Evolutionary conservation across 2,113 vertebrate species (phyloP).

Genomic region (Panthera uncia): DNA sequence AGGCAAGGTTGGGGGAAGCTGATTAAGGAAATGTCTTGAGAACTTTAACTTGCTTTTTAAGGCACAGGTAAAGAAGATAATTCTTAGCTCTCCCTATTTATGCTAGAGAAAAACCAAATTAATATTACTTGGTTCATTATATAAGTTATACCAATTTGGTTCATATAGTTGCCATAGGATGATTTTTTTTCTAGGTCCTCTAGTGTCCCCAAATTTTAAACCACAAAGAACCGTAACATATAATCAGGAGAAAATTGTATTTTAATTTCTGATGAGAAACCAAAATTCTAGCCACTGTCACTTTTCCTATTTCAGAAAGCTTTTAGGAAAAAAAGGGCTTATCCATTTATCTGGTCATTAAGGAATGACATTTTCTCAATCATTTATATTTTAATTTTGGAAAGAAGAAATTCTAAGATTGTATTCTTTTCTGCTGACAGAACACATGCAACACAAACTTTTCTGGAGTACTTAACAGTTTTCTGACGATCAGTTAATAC

Average conservation of each 20-base stretch:
- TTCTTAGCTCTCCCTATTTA: neutral
- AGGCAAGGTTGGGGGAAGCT: neutral
- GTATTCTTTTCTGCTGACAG: neutral
- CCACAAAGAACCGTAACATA: neutral
- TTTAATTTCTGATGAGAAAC: slow-evolving; percentile 4
- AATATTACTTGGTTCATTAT: neutral
- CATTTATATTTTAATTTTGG: slow-evolving; percentile 26
- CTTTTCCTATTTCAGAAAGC: slow-evolving; percentile 2
- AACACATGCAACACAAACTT: neutral
- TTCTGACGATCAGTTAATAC: neutral
- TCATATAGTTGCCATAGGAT: neutral
- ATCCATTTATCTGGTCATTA: neutral
- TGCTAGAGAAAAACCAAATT: neutral
- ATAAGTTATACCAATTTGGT: neutral
- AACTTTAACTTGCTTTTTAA: neutral
- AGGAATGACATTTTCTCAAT: neutral
- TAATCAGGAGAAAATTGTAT: neutral
- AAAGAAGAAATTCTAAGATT: neutral
- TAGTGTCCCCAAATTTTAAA: neutral
- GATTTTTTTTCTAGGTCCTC: neutral
- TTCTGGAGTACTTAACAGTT: neutral
- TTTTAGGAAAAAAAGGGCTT: neutral
- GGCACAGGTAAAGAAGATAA: neutral
- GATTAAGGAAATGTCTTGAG: neutral
- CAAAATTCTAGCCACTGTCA: neutral